Percentiles rank a stretch among this genome's conserved stretches.
These are phyloP conservation scores for Thalassarche chlororhynchos DNA, from an alignment of 2,113 vertebrate species.

Conservation along the genomic window DNA sequence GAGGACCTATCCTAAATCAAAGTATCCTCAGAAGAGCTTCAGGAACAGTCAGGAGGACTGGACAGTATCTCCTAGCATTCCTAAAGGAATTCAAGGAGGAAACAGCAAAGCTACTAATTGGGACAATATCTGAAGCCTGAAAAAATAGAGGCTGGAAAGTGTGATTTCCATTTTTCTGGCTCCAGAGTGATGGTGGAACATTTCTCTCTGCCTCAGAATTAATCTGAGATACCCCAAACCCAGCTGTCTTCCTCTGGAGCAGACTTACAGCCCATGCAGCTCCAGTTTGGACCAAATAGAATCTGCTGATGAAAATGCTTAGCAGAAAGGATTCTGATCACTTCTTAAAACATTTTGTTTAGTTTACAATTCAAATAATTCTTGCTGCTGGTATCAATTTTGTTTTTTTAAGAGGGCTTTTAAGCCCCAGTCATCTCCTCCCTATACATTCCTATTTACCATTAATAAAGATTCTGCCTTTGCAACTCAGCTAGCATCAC, in stretches of 20 bases:
- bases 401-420: not conserved
- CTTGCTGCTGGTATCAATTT: not conserved
- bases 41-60: not conserved
- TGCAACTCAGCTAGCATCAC: not conserved
- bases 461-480: not conserved
- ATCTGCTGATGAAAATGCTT: not conserved
- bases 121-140: not conserved
- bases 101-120: not conserved
- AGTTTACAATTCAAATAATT: not conserved
- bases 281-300: not conserved
- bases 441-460: not conserved
- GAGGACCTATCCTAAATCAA: not conserved
- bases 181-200: not conserved
- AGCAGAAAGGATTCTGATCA: not conserved
- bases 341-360: not conserved
- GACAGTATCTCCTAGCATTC: not conserved
- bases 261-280: not conserved
- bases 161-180: not conserved
- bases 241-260: not conserved
- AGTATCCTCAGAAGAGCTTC: not conserved
- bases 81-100: not conserved
- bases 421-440: not conserved
- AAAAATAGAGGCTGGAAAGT: not conserved
- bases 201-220: not conserved
- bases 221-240: not conserved